Percentiles rank a stretch among this genome's conserved stretches.
Evolutionary conservation across 1,140 invertebrate species (phyloP).

Genomic region (Cydia splendana): DNA sequence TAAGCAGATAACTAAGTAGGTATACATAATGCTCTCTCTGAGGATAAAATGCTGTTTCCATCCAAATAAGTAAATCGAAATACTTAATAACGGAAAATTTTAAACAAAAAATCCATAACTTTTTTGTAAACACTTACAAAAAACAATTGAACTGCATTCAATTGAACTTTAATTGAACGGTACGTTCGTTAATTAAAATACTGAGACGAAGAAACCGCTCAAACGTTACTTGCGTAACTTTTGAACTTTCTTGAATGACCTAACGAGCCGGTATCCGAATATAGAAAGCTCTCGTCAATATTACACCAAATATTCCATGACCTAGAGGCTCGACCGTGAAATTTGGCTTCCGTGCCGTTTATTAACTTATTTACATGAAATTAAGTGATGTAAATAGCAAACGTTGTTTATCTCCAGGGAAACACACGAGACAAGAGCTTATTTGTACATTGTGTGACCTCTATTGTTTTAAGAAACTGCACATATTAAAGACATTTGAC

Average conservation of each 20-base stretch:
- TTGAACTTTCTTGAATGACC: background rate
- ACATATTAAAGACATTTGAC: background rate
- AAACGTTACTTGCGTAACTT: background rate
- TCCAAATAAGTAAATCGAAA: too few relatives aligned
- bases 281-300: conserved; percentile 15
- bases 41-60: too few relatives aligned
- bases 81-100: too few relatives aligned
- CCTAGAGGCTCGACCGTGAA: conserved; percentile 24
- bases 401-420: conserved; percentile 19
- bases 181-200: background rate
- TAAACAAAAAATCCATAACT: too few relatives aligned
- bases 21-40: too few relatives aligned
- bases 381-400: background rate
- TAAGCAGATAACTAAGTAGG: too few relatives aligned
- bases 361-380: conserved; percentile 10
- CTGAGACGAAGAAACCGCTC: background rate
- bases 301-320: conserved; percentile 21
- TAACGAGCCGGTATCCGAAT: background rate
- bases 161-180: background rate
- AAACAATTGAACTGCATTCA: too few relatives aligned
- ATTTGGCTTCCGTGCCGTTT: conserved; percentile 2
- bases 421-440: background rate
- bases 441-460: background rate
- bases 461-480: conserved; percentile 11
- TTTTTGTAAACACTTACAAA: too few relatives aligned